These are phyloP conservation scores for Centropyge bicolor DNA, from an alignment of 2,797 vertebrate species.

Conservation along the genomic window DNA sequence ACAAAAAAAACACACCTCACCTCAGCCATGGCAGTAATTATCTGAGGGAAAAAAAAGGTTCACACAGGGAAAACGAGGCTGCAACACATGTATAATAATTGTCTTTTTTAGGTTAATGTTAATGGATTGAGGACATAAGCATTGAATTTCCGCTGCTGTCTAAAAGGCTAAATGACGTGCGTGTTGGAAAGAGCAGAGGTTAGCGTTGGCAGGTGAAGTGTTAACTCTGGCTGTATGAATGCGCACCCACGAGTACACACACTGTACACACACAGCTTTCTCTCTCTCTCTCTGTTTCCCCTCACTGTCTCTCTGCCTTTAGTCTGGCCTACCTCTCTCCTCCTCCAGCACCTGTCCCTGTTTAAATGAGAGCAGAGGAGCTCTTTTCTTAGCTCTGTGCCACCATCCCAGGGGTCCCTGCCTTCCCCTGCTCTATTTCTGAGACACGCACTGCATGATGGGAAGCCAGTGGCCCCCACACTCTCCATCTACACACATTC, in stretches of 20 bases:
- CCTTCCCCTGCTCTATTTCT: slow-evolving; percentile 85
- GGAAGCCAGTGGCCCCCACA: slow-evolving; percentile 77
- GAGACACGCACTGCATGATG: slow-evolving; percentile 79
- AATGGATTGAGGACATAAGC: slow-evolving; percentile 56
- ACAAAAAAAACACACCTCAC: slow-evolving; percentile 2
- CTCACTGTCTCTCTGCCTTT: slow-evolving; percentile 35
- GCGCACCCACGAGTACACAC: slow-evolving; percentile 15
- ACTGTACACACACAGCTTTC: slow-evolving; percentile 1
- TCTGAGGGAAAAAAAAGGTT: slow-evolving; percentile 31
- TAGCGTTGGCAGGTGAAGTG: slow-evolving; percentile 8
- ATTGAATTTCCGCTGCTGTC: slow-evolving; percentile 30
- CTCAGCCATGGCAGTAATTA: slow-evolving; percentile 59
- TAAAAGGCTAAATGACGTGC: slow-evolving; percentile 37
- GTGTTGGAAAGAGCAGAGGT: slow-evolving; percentile 28
- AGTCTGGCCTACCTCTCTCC: slow-evolving; percentile 71
- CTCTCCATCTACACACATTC: slow-evolving; percentile 53
- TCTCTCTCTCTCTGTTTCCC: slow-evolving; percentile 8
- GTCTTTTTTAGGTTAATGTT: slow-evolving; percentile 70
- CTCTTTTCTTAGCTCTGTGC: slow-evolving; percentile 87
- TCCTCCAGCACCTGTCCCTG: slow-evolving; percentile 84
- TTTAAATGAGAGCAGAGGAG: slow-evolving; percentile 87
- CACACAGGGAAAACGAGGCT: slow-evolving; percentile 59
- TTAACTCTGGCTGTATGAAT: slow-evolving; percentile 47
- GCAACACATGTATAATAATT: slow-evolving; percentile 56
- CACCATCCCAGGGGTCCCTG: slow-evolving; percentile 82